Conservation (phyloP, 92 coral and sea anemone species). For the Nematostella vectensis region DNA sequence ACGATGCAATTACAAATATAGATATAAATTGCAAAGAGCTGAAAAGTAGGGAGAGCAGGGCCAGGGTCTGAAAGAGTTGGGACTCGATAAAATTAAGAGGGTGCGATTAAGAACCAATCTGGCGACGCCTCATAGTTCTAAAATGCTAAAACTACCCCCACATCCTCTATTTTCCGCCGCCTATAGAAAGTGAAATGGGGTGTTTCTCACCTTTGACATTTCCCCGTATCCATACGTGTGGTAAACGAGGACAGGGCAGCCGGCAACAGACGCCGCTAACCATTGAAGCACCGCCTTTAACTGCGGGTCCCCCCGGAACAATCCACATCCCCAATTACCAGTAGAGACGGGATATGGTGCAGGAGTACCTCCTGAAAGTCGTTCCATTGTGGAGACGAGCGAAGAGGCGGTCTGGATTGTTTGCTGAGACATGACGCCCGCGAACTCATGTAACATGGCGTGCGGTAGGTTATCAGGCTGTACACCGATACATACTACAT, state of each 20-base stretch:
- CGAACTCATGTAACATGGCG: slow-evolving; percentile 8
- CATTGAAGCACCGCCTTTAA: slow-evolving; percentile 78
- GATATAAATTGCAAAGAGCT: too few relatives aligned
- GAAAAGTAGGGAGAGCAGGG: too few relatives aligned
- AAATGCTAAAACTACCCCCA: too few relatives aligned
- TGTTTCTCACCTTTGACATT: slow-evolving; percentile 56
- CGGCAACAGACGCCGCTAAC: slow-evolving; percentile 76
- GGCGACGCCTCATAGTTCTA: too few relatives aligned
- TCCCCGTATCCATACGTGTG: slow-evolving; percentile 53
- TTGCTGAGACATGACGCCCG: slow-evolving; percentile 8
- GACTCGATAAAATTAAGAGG: too few relatives aligned
- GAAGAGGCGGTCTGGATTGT: slow-evolving; percentile 14
- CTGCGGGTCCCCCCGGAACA: slow-evolving; percentile 48
- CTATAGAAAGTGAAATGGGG: too few relatives aligned
- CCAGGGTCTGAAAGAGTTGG: too few relatives aligned
- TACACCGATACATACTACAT: too few relatives aligned
- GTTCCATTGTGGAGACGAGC: slow-evolving; percentile 23
- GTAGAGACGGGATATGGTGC: slow-evolving; percentile 53
- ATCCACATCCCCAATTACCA: slow-evolving; percentile 75
- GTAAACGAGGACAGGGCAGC: slow-evolving; percentile 62
- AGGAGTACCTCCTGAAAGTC: slow-evolving; percentile 3
- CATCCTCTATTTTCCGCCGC: too few relatives aligned
- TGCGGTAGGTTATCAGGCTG: not conserved
- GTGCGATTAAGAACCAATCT: too few relatives aligned
- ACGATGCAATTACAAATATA: too few relatives aligned